phyloP scores from a whole-genome alignment of 2,888 invertebrate genomes.

The Scaptodrosophila latifasciaeformis region DNA sequence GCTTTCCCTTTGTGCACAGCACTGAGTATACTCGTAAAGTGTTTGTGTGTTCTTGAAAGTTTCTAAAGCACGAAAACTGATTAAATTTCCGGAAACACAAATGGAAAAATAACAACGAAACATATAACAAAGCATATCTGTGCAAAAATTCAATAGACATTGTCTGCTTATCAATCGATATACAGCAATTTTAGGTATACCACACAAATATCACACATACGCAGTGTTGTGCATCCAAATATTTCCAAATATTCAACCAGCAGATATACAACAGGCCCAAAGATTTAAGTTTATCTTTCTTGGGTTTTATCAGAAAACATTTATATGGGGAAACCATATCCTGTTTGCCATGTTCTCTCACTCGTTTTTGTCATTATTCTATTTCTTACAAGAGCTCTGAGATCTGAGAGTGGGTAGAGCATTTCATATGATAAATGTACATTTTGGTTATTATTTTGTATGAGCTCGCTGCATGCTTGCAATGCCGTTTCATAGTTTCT shows the following conservation, averaged over 20 bases:
- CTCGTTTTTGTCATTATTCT: background rate
- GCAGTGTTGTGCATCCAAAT: background rate
- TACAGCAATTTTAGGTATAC: background rate
- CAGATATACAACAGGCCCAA: too few species aligned
- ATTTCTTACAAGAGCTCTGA: too few species aligned
- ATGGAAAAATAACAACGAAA: background rate
- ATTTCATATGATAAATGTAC: background rate
- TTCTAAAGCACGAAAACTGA: slow-evolving; percentile 12
- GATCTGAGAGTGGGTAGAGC: too few species aligned
- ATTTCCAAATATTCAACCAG: background rate
- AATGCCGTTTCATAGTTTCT: background rate
- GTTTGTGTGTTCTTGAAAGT: background rate
- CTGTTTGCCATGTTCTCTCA: background rate
- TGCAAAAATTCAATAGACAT: background rate
- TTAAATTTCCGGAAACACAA: slow-evolving; percentile 14
- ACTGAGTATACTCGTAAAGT: background rate
- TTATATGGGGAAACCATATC: background rate
- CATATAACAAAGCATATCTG: background rate
- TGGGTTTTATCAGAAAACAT: background rate
- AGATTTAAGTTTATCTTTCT: background rate
- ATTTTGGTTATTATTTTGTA: too few species aligned
- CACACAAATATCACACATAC: background rate
- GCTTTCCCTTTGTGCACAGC: background rate
- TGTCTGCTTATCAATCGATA: too few species aligned
- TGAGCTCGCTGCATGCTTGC: background rate